Percentiles rank a stretch among this genome's conserved stretches.
Evolutionary conservation across 2,797 vertebrate genomes (phyloP).

Genomic region (Acanthornis magna): DNA sequence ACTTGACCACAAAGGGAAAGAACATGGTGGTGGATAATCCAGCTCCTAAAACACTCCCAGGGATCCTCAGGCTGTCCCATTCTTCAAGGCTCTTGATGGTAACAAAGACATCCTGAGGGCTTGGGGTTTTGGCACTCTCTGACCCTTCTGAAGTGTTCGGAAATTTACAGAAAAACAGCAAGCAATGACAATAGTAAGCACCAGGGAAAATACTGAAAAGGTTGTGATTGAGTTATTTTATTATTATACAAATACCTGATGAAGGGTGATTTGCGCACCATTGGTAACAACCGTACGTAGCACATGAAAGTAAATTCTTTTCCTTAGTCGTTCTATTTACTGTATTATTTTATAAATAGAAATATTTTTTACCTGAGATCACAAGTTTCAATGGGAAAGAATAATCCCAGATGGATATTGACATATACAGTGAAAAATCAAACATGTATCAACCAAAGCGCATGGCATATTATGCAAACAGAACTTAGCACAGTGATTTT

Average conservation of each 20-base stretch:
- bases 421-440: slow-evolving; percentile 40
- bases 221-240: not conserved
- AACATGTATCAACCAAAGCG: not conserved
- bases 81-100: not conserved
- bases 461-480: not conserved
- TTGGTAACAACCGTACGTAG: not conserved
- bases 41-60: not conserved
- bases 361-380: slow-evolving; percentile 80
- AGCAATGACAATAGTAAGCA: not conserved
- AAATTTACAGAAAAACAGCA: not conserved
- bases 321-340: not conserved
- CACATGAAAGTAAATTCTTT: not conserved
- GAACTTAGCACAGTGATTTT: not conserved
- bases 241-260: not conserved
- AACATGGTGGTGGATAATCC: not conserved
- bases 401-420: slow-evolving; percentile 76
- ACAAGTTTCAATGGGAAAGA: slow-evolving; percentile 73
- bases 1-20: not conserved
- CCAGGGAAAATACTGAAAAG: not conserved
- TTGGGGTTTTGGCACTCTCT: not conserved
- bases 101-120: not conserved
- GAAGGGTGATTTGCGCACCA: not conserved
- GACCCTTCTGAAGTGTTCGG: not conserved
- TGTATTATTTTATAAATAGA: slow-evolving; percentile 29
- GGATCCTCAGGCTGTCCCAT: not conserved